Conservation (phyloP, 2,113 vertebrate genomes). For the Pseudopipra pipra region DNA sequence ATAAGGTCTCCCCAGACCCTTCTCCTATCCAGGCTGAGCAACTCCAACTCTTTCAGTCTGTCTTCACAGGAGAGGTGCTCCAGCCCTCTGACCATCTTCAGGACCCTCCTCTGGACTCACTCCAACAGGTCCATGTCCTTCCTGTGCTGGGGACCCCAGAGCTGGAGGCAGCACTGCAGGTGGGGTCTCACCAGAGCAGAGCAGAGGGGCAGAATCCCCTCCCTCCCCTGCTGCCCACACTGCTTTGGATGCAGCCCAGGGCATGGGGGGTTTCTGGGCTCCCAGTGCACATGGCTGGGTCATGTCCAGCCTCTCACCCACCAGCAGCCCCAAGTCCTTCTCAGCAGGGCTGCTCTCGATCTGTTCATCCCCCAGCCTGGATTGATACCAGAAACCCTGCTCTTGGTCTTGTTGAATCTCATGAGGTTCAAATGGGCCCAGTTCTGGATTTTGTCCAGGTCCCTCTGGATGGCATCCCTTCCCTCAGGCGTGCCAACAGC, state of each 20-base stretch:
- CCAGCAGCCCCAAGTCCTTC: neutral
- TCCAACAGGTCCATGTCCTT: neutral
- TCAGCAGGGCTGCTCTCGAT: neutral
- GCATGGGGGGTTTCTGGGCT: neutral
- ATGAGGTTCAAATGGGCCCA: neutral
- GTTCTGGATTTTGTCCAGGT: neutral
- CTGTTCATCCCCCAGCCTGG: neutral
- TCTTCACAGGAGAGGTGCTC: neutral
- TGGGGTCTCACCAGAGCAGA: neutral
- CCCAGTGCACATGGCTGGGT: neutral
- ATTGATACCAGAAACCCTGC: neutral
- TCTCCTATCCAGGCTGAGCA: neutral
- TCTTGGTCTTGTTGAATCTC: neutral
- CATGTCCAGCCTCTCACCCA: neutral
- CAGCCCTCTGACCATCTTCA: neutral
- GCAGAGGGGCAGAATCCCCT: neutral
- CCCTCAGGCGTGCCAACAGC: neutral
- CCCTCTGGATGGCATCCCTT: neutral
- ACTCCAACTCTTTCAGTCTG: neutral
- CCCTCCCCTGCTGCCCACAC: neutral
- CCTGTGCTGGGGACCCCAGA: neutral
- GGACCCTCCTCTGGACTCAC: neutral
- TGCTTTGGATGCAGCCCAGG: neutral
- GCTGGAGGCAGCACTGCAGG: neutral
- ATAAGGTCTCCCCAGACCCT: neutral